phyloP scores from a whole-genome alignment of 2,888 invertebrate species.

The Acronicta aceris region DNA sequence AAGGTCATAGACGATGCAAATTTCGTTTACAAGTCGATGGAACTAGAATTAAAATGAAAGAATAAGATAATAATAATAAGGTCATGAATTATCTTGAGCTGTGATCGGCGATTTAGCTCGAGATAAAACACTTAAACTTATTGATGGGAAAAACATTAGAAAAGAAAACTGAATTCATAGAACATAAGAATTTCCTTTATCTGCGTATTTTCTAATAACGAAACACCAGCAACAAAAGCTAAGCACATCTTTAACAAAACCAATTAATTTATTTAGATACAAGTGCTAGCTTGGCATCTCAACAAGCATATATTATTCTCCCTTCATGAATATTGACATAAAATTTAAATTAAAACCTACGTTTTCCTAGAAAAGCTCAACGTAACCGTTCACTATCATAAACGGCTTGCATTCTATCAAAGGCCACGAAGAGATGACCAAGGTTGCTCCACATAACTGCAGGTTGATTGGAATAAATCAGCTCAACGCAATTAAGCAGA shows the following conservation, averaged over 20 bases:
- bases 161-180: no score
- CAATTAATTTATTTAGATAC: no score
- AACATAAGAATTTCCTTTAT: no score
- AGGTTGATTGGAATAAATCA: constrained; percentile 47
- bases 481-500: constrained; percentile 42
- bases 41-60: neutral
- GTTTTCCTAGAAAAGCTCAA: constrained; percentile 49
- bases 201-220: no score
- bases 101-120: neutral
- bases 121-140: neutral
- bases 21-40: neutral
- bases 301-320: neutral
- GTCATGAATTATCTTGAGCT: no score
- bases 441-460: constrained; percentile 73
- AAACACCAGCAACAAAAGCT: no score
- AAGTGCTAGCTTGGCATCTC: constrained; percentile 3
- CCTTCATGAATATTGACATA: constrained; percentile 9
- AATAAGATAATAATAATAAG: neutral
- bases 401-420: constrained; percentile 57
- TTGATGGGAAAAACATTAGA: no score
- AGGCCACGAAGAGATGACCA: constrained; percentile 75
- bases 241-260: no score
- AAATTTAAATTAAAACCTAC: constrained; percentile 19
- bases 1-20: constrained; percentile 10
- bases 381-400: constrained; percentile 57